Base-by-base conservation (phyloP, 2,113 vertebrate genomes). In the Progne subis region DNA sequence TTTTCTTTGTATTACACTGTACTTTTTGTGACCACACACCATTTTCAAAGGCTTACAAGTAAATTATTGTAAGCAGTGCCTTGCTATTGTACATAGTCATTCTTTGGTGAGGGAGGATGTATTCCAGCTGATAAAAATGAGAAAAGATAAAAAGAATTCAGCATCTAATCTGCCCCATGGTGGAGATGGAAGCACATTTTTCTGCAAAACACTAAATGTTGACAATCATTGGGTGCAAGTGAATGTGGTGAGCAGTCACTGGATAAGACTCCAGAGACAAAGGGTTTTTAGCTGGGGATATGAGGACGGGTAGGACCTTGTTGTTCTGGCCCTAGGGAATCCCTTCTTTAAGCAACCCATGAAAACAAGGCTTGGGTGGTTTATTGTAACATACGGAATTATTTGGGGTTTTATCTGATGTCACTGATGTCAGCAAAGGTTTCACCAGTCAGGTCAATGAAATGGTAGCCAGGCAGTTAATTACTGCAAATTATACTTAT, bases 1-100 rank as follows among this genome's bases (percentile, higher is more conserved):
- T 94, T 69, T 89, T 21, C 65, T 86, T 95, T 96, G 43, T 95
- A 24, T 63, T 81, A 80, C 46, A 53, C 46, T 65, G 52, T 83
- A 29, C 4, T 86, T 74, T 94, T 94, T 91, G 43, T 88, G 74
- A 74, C 77, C 71, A 57, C 21, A 70, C 28, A 57, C 37, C 18
- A 68, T 82, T 89, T 92, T 53, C 8, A 6, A 78, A 50, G 53
- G 25, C 41, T 88, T 84, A 63, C 46, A 83, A 82, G 14, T 46
- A 83, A 92, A 88, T 81, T 86, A 56, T 57, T 74, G 78, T 74
- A 68, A 88, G 68, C 43, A 37, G 52, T 49, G 47, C n/a, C 86
- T 91, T 88, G 28, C 32, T 64, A 29, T 90, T 81, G 28, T 70
- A 25, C 2, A 4, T 37, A 57, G 72, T 29, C 63, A 24, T 56